Evolutionary conservation across 2,888 invertebrate species (phyloP).

Genomic region (Aleiodes alternator): DNA sequence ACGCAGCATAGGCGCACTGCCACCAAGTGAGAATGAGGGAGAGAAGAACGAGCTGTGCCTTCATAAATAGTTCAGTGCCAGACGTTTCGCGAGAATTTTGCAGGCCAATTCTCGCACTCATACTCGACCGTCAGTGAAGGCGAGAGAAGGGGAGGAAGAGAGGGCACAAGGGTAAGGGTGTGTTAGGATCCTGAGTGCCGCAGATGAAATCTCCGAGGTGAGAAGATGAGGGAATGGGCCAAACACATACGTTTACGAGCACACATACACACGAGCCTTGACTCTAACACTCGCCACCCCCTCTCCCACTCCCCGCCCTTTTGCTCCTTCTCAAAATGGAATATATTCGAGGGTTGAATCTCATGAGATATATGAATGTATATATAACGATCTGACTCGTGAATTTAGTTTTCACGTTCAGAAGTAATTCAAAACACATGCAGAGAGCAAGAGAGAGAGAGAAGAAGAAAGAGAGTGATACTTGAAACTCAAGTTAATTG

Average conservation of each 20-base stretch:
- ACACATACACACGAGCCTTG: slow-evolving; percentile 1
- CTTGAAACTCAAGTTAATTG: slow-evolving; percentile 7
- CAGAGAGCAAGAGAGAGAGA: no score
- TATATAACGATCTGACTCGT: slow-evolving; percentile 8
- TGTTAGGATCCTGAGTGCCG: slow-evolving; percentile 18
- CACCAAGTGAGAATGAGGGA: slow-evolving; percentile 11
- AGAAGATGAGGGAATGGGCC: slow-evolving; percentile 34
- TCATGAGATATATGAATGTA: slow-evolving; percentile 29
- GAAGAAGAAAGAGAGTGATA: neutral
- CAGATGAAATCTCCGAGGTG: slow-evolving; percentile 40
- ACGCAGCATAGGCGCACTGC: slow-evolving; percentile 29
- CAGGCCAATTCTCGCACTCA: slow-evolving; percentile 64
- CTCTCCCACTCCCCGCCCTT: neutral
- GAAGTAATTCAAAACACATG: slow-evolving; percentile 13
- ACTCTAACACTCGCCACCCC: no score
- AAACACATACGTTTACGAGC: neutral
- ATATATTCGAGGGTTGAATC: slow-evolving; percentile 33
- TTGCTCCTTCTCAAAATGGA: slow-evolving; percentile 17
- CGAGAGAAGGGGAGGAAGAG: no score
- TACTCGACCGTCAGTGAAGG: slow-evolving; percentile 46
- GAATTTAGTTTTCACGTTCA: slow-evolving; percentile 15
- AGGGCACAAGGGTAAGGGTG: neutral
- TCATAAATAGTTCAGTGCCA: slow-evolving; percentile 71
- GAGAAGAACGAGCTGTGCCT: slow-evolving; percentile 54
- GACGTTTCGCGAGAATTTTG: slow-evolving; percentile 64